phyloP scores from a whole-genome alignment of 2,797 vertebrate species.

The Enteromius viviparus region DNA sequence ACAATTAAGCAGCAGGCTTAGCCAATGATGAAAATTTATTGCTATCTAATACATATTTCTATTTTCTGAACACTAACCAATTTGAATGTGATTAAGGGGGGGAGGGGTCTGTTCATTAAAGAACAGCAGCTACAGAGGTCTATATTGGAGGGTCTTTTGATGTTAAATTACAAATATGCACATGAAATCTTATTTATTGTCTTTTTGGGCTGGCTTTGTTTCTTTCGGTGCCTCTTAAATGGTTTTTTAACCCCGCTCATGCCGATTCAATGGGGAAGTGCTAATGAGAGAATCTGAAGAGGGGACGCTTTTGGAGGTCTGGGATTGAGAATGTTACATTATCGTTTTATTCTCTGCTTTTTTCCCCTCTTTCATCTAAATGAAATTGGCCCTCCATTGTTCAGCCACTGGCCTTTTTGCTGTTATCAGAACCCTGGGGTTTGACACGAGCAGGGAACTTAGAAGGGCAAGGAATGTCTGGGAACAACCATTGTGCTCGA shows the following conservation, averaged over 20 bases:
- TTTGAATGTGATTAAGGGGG: slow-evolving; percentile 99
- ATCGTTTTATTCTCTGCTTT: slow-evolving; percentile 67
- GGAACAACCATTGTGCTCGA: slow-evolving; percentile 45
- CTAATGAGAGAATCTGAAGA: slow-evolving; percentile 72
- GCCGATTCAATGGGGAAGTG: slow-evolving; percentile 68
- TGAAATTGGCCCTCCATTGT: slow-evolving; percentile 76
- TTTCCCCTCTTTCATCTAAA: slow-evolving; percentile 76
- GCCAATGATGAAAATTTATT: slow-evolving; percentile 99
- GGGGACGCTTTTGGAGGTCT: slow-evolving; percentile 43
- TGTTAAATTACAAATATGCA: slow-evolving; percentile 88
- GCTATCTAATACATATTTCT: slow-evolving; percentile 99
- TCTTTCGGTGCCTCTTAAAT: slow-evolving; percentile 80
- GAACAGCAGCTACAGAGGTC: slow-evolving; percentile 82
- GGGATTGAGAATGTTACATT: slow-evolving; percentile 69
- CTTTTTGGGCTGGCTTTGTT: slow-evolving; percentile 82
- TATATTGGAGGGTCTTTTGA: slow-evolving; percentile 84
- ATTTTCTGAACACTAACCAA: slow-evolving; percentile 99
- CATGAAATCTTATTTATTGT: slow-evolving; percentile 81
- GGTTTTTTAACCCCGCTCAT: slow-evolving; percentile 79
- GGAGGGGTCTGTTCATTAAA: slow-evolving; percentile 83
- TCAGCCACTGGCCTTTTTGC: slow-evolving; percentile 65
- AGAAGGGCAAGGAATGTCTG: slow-evolving; percentile 48
- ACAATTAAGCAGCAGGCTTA: slow-evolving; percentile 99
- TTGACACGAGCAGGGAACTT: slow-evolving; percentile 63
- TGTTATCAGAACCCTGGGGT: slow-evolving; percentile 62